A percentile compares a stretch with the other conserved stretches of the same genome.
phyloP scores from a whole-genome alignment of 2,113 vertebrate species.

The Bothrops jararaca region DNA sequence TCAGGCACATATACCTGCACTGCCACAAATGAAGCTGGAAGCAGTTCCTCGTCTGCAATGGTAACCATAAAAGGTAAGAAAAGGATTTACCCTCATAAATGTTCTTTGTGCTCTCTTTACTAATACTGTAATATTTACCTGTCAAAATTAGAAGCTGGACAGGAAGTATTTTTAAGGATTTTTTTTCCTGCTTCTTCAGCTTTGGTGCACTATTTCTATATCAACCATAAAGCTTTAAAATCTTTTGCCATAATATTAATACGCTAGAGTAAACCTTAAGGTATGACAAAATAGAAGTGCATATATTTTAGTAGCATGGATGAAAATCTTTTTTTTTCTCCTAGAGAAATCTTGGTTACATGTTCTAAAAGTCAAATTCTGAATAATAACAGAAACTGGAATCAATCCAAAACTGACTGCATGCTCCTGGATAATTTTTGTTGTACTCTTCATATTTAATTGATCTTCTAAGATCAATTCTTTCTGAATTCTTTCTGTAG shows the following conservation, averaged over 20 bases:
- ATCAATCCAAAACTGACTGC: background rate
- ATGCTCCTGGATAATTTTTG: constrained; percentile 27
- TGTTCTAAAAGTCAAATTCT: background rate
- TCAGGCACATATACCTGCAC: constrained; percentile 91
- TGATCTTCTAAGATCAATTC: constrained; percentile 33
- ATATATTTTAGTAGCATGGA: background rate
- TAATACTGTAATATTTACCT: constrained; percentile 1
- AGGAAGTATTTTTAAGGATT: background rate
- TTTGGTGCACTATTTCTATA: background rate
- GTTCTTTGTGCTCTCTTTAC: background rate
- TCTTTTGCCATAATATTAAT: background rate
- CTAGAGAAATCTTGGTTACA: background rate
- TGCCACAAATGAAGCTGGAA: constrained; percentile 92
- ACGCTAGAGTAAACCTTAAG: background rate
- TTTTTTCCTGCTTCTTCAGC: background rate
- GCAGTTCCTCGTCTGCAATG: constrained; percentile 80
- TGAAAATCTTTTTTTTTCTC: background rate
- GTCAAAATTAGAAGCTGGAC: background rate
- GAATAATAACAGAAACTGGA: background rate
- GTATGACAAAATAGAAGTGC: constrained; percentile 9
- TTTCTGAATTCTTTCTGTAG: constrained; percentile 69
- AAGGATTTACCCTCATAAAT: background rate
- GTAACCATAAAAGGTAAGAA: constrained; percentile 89
- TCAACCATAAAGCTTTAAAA: background rate
- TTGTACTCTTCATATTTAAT: background rate